phyloP scores from a whole-genome alignment of 2,113 vertebrate genomes.

The Lophura nycthemera region DNA sequence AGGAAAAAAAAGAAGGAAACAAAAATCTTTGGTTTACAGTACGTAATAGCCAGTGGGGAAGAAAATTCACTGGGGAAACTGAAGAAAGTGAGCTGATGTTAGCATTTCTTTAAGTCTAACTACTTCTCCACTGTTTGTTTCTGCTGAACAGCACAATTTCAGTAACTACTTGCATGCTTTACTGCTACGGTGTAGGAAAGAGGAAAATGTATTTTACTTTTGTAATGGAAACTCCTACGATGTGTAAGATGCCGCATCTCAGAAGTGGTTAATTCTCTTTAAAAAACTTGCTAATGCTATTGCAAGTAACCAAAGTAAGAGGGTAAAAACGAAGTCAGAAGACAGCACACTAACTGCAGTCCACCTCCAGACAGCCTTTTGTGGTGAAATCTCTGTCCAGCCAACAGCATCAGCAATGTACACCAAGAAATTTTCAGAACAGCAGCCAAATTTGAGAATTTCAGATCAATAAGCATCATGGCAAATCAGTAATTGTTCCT shows the following conservation, averaged over 20 bases:
- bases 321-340: not conserved
- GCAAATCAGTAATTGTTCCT: not conserved
- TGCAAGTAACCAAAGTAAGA: not conserved
- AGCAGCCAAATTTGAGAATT: not conserved
- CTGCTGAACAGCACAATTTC: not conserved
- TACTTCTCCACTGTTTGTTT: not conserved
- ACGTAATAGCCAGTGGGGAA: not conserved
- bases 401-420: fast-evolving
- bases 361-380: not conserved
- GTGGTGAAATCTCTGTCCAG: not conserved
- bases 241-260: not conserved
- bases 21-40: not conserved
- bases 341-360: not conserved
- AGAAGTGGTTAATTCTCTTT: not conserved
- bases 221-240: not conserved
- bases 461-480: not conserved
- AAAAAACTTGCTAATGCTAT: not conserved
- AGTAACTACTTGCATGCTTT: not conserved
- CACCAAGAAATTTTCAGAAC: not conserved
- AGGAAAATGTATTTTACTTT: not conserved
- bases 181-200: not conserved
- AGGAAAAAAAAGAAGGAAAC: not conserved
- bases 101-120: not conserved
- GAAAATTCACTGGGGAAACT: not conserved
- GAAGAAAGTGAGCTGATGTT: not conserved